These are phyloP conservation scores for Limanda limanda DNA, from an alignment of 2,113 vertebrate genomes.

Conservation along the genomic window DNA sequence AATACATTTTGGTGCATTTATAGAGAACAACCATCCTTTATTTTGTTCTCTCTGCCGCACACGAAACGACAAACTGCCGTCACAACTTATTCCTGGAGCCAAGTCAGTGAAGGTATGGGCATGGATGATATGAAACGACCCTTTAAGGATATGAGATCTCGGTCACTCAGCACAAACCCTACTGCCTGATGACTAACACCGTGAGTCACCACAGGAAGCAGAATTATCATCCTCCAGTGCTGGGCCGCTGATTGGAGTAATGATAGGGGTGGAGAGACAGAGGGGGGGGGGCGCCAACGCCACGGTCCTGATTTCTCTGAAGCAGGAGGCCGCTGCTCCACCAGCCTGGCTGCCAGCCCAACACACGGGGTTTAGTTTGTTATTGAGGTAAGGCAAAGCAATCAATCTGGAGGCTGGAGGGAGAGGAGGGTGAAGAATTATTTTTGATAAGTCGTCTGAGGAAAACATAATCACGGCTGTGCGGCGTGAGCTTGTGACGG, in stretches of 20 bases:
- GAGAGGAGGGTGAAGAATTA: conserved; percentile 54
- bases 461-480: conserved; percentile 68
- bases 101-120: neutral
- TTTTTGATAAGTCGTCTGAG: conserved; percentile 67
- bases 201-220: conserved; percentile 45
- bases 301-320: too few relatives aligned
- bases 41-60: too few relatives aligned
- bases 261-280: conserved; percentile 58
- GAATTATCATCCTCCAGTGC: conserved; percentile 35
- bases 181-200: conserved; percentile 55
- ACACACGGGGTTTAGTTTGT: conserved; percentile 45
- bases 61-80: too few relatives aligned
- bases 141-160: neutral
- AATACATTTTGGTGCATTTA: too few relatives aligned
- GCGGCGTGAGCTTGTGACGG: conserved; percentile 48
- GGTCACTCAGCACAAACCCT: neutral
- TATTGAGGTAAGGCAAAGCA: conserved; percentile 62
- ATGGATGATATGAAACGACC: neutral
- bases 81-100: too few relatives aligned
- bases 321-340: too few relatives aligned
- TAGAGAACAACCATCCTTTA: too few relatives aligned
- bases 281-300: too few relatives aligned
- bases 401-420: conserved; percentile 56
- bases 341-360: too few relatives aligned
- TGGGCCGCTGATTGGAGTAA: conserved; percentile 64